Conservation (phyloP, 2,113 vertebrate genomes). For the Thymallus thymallus region DNA sequence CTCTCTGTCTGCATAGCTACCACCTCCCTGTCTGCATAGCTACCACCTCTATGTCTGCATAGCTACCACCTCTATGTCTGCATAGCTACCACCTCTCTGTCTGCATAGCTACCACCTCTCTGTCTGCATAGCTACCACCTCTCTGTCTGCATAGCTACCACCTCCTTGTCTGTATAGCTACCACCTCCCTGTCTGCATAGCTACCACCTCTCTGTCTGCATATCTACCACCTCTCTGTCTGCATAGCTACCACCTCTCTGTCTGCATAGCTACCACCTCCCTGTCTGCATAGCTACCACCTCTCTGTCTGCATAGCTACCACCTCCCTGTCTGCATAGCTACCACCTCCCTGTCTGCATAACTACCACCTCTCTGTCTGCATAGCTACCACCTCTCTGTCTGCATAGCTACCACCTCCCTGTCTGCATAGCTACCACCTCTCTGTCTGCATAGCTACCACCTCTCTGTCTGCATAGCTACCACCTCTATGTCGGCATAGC, state of each 20-base stretch:
- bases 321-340: conserved; percentile 37
- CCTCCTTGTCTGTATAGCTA: conserved; percentile 65
- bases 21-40: conserved; percentile 60
- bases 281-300: conserved; percentile 18
- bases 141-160: too few relatives aligned
- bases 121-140: conserved; percentile 64
- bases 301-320: too few relatives aligned
- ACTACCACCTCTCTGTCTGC: conserved; percentile 49
- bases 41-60: conserved; percentile 41
- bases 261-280: conserved; percentile 64
- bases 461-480: too few relatives aligned
- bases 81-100: conserved; percentile 63
- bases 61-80: conserved; percentile 13
- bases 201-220: conserved; percentile 47
- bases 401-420: conserved; percentile 62
- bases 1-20: too few relatives aligned
- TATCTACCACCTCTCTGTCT: conserved; percentile 56
- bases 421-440: conserved; percentile 16
- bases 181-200: conserved; percentile 40
- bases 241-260: too few relatives aligned
- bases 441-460: conserved; percentile 66
- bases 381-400: too few relatives aligned
- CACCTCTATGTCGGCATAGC: conserved; percentile 60
- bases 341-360: conserved; percentile 55
- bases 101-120: too few relatives aligned